Conservation (phyloP, 2,113 vertebrate species). For the Sebastes fasciatus region DNA sequence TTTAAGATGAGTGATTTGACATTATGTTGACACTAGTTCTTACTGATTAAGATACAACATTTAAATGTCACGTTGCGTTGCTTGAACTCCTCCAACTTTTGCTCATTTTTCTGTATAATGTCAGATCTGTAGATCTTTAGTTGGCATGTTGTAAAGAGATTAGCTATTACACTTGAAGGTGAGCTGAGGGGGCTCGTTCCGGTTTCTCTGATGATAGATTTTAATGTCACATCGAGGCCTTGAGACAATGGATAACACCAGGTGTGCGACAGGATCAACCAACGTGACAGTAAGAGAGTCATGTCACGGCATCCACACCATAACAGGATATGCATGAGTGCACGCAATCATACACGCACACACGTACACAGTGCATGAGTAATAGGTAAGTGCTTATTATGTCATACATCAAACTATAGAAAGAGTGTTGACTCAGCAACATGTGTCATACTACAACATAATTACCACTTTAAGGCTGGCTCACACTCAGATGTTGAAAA, state of each 20-base stretch:
- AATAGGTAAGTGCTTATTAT: slow-evolving; percentile 1
- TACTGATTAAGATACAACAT: not conserved
- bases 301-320: not conserved
- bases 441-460: not conserved
- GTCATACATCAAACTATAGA: not conserved
- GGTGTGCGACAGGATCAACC: slow-evolving; percentile 19
- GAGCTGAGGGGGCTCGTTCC: not conserved
- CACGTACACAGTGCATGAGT: slow-evolving; percentile 3
- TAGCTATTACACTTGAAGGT: not conserved
- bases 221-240: not conserved
- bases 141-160: not conserved
- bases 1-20: not conserved
- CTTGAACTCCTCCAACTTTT: not conserved
- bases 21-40: not conserved
- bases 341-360: not conserved
- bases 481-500: no score
- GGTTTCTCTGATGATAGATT: not conserved
- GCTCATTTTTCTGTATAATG: not conserved
- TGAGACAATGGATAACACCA: not conserved
- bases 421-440: slow-evolving; percentile 5
- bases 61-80: not conserved
- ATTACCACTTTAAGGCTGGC: no score
- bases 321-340: no score
- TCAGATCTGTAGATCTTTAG: not conserved
- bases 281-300: not conserved